phyloP scores from a whole-genome alignment of 1,140 invertebrate species.

The Cecropterus lyciades region DNA sequence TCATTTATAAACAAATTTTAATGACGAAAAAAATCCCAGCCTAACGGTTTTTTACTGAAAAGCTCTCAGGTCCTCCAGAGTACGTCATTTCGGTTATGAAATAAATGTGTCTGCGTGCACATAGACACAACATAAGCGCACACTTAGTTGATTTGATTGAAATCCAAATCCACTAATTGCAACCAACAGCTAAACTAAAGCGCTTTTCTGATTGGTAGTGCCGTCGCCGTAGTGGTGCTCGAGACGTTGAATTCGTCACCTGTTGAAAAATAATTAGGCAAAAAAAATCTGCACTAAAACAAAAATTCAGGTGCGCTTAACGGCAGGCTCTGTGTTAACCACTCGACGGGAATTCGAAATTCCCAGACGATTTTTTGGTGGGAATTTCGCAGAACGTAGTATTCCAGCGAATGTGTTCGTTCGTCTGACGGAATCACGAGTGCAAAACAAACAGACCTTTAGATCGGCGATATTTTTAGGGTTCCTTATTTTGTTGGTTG shows the following conservation, averaged over 20 bases:
- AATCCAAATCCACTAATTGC: slow-evolving; percentile 72
- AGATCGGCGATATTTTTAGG: slow-evolving; percentile 29
- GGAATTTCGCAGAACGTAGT: slow-evolving; percentile 56
- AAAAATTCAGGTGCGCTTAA: slow-evolving; percentile 77
- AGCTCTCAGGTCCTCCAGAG: slow-evolving; percentile 5
- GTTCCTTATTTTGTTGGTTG: slow-evolving; percentile 20
- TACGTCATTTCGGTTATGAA: slow-evolving; percentile 20
- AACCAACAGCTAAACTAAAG: slow-evolving; percentile 71
- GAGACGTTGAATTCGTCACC: slow-evolving; percentile 80
- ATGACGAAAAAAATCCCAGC: slow-evolving; percentile 3
- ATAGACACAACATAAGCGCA: slow-evolving; percentile 10
- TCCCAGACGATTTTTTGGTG: slow-evolving; percentile 59
- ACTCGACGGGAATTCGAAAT: slow-evolving; percentile 66
- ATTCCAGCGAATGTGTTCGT: slow-evolving; percentile 49
- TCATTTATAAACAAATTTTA: slow-evolving; percentile 16
- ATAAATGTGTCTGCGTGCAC: slow-evolving; percentile 19
- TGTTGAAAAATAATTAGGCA: slow-evolving; percentile 83
- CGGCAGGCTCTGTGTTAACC: slow-evolving; percentile 71
- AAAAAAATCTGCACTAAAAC: slow-evolving; percentile 77
- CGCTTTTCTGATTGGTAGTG: slow-evolving; percentile 66
- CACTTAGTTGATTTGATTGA: slow-evolving; percentile 21
- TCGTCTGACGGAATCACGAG: slow-evolving; percentile 51
- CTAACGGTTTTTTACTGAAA: background rate
- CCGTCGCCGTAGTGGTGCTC: slow-evolving; percentile 69
- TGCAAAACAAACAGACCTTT: slow-evolving; percentile 49